phyloP scores from a whole-genome alignment of 2,113 vertebrate species.

The Natator depressus region DNA sequence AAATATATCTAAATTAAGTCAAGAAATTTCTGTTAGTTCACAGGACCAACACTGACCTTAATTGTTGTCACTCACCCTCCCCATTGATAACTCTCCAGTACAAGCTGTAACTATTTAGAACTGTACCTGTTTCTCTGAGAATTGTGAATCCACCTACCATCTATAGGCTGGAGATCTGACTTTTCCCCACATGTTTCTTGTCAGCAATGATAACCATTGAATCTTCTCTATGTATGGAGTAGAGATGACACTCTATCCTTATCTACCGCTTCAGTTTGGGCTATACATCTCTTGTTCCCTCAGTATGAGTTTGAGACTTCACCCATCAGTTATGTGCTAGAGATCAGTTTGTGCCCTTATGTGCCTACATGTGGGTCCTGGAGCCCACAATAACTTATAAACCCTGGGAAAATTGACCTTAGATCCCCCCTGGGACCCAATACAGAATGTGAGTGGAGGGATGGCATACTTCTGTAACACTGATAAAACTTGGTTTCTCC shows the following conservation, averaged over 20 bases:
- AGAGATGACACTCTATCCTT: background rate
- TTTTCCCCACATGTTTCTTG: background rate
- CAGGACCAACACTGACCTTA: background rate
- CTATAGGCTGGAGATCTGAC: background rate
- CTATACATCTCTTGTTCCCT: background rate
- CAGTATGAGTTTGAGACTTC: background rate
- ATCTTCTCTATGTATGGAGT: background rate
- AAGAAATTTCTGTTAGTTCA: background rate
- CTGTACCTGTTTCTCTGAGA: background rate
- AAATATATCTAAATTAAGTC: background rate
- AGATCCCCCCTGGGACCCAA: background rate
- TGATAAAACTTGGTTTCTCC: background rate
- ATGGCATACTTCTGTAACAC: background rate
- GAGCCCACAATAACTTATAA: background rate
- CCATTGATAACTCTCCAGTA: background rate
- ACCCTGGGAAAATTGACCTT: background rate
- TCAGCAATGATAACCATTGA: background rate
- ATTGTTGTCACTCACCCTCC: background rate
- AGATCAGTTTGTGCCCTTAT: background rate
- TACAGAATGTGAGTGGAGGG: background rate
- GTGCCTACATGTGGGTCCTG: background rate
- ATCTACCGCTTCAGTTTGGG: background rate
- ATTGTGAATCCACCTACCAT: background rate
- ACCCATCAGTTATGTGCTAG: background rate
- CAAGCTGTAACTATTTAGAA: background rate